Percentiles rank a stretch among this genome's conserved stretches.
phyloP scores from a whole-genome alignment of 2,113 vertebrate genomes.

The Hypomesus transpacificus region DNA sequence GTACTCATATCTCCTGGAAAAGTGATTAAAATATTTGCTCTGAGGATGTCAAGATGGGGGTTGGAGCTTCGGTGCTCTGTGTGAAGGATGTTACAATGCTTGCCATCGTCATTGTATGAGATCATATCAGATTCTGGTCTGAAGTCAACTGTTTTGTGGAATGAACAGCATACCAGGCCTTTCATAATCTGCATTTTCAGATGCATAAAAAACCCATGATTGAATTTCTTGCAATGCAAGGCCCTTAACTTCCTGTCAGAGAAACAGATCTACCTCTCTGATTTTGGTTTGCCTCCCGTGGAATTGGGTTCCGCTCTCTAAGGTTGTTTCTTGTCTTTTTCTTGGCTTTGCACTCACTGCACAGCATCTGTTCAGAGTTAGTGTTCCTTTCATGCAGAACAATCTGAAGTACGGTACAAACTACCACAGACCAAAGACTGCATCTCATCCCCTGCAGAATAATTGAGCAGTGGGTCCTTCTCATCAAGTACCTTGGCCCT shows the following conservation, averaged over 20 bases:
- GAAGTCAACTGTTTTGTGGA: no score
- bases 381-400: background rate
- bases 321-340: constrained; percentile 8
- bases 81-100: no score
- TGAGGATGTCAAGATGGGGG: background rate
- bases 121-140: no score
- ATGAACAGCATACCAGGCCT: no score
- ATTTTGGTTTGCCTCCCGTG: constrained; percentile 2
- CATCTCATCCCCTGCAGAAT: background rate
- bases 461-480: background rate
- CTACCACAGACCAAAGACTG: background rate
- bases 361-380: constrained; percentile 9
- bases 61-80: background rate
- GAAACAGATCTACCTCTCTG: background rate
- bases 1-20: background rate
- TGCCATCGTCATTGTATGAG: no score
- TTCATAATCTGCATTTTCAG: background rate
- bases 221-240: background rate
- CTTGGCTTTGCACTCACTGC: constrained; percentile 1
- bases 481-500: background rate
- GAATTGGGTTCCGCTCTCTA: background rate
- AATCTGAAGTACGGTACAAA: background rate
- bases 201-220: background rate
- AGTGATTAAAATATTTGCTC: background rate
- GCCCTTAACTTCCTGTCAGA: background rate